Percentiles rank a stretch among this genome's conserved stretches.
phyloP scores from a whole-genome alignment of 2,888 invertebrate genomes.

The Lepetodrilus schrolli region DNA sequence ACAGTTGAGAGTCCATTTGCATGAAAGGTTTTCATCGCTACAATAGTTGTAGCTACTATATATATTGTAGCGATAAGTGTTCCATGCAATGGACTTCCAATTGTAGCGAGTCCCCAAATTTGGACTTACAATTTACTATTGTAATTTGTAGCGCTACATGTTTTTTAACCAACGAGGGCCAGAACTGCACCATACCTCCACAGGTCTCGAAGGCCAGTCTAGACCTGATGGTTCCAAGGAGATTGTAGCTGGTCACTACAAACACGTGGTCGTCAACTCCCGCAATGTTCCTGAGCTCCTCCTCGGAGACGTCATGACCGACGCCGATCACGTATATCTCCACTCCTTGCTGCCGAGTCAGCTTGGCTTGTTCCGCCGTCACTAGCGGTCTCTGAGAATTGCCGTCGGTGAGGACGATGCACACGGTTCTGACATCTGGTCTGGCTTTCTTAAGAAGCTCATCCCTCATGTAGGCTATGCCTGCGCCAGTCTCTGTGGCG shows the following conservation, averaged over 20 bases:
- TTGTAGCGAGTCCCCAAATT: no score
- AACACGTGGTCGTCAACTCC: constrained; percentile 32
- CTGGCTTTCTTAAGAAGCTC: not conserved
- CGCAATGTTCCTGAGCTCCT: constrained; percentile 42
- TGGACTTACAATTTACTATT: no score
- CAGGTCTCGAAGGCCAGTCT: constrained; percentile 20
- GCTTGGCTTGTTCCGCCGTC: constrained; percentile 31
- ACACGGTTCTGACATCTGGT: constrained; percentile 18
- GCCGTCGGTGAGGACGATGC: constrained; percentile 43
- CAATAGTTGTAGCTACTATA: no score
- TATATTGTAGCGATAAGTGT: no score
- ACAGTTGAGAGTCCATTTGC: no score
- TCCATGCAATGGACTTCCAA: no score
- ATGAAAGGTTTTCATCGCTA: no score
- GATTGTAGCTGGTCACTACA: constrained; percentile 15
- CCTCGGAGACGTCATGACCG: constrained; percentile 29
- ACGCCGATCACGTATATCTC: constrained; percentile 41
- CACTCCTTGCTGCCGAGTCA: constrained; percentile 12
- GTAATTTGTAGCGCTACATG: no score
- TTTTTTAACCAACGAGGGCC: not conserved
- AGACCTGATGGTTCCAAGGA: constrained; percentile 8
- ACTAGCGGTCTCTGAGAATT: constrained; percentile 36
- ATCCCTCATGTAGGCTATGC: constrained; percentile 2
- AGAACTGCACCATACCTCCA: not conserved
- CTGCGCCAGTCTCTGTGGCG: constrained; percentile 24